Percentiles rank a stretch among this genome's conserved stretches.
phyloP scores from a whole-genome alignment of 1,140 invertebrate genomes.

The Pollicipes pollicipes region DNA sequence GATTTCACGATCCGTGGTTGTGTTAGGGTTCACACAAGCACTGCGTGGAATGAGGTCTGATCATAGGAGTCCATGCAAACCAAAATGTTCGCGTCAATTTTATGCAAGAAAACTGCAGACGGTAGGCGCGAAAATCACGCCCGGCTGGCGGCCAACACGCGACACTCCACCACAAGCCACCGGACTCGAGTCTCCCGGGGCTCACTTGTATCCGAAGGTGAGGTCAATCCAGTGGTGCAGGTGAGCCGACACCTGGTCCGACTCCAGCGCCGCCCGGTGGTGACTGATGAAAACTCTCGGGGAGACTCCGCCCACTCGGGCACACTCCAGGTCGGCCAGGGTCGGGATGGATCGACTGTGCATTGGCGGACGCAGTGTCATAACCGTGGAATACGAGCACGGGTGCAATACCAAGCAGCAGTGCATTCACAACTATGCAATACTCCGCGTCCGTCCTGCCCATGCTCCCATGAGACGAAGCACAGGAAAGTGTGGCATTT shows the following conservation, averaged over 20 bases:
- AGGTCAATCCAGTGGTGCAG: conserved; percentile 97
- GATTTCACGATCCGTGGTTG: too few relatives aligned
- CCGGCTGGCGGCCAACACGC: too few relatives aligned
- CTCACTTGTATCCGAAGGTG: conserved; percentile 81
- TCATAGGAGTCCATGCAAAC: too few relatives aligned
- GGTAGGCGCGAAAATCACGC: too few relatives aligned
- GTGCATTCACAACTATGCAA: conserved; percentile 3
- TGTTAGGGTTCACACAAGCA: too few relatives aligned
- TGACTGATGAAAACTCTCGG: conserved; percentile 78
- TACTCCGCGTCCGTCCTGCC: too few relatives aligned
- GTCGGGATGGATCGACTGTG: conserved; percentile 49
- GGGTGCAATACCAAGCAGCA: conserved; percentile 13
- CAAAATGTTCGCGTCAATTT: too few relatives aligned
- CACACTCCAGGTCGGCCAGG: conserved; percentile 67
- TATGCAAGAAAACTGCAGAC: too few relatives aligned
- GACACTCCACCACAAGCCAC: too few relatives aligned
- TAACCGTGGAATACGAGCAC: conserved; percentile 19
- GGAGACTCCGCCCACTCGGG: conserved; percentile 66
- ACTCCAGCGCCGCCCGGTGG: conserved; percentile 75
- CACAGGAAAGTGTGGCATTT: conserved; percentile 5
- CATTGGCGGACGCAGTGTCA: conserved; percentile 29
- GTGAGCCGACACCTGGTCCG: conserved; percentile 68
- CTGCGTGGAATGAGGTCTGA: too few relatives aligned
- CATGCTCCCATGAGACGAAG: too few relatives aligned
- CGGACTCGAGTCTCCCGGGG: too few relatives aligned